Percentiles rank a stretch among this genome's conserved stretches.
These are phyloP conservation scores for Nycteola revayana DNA, from an alignment of 2,888 invertebrate genomes.

Conservation along the genomic window DNA sequence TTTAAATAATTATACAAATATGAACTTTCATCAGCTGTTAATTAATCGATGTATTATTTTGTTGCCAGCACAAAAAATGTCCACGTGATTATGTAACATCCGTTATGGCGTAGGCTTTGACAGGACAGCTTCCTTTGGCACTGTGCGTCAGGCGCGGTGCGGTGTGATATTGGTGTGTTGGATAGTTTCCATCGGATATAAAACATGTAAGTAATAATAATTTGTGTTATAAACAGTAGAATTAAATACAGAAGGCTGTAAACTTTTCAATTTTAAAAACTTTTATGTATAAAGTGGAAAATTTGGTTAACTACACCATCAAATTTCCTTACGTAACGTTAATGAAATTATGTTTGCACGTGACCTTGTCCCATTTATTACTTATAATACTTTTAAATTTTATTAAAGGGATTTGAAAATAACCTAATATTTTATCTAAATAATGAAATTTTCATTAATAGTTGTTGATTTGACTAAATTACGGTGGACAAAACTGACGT, in stretches of 20 bases:
- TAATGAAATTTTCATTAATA: no score
- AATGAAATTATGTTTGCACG: constrained; percentile 73
- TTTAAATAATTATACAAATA: no score
- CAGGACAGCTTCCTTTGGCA: constrained; percentile 67
- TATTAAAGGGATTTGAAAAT: no score
- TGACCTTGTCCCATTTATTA: constrained; percentile 69
- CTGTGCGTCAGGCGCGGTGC: constrained; percentile 75
- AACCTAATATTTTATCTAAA: no score
- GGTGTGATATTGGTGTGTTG: constrained; percentile 68
- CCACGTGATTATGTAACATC: constrained; percentile 72
- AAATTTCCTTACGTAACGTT: constrained; percentile 72
- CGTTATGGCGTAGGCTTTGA: constrained; percentile 60
- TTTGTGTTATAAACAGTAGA: constrained; percentile 6
- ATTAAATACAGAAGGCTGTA: background rate
- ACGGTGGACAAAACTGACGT: constrained; percentile 14
- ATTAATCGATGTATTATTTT: no score
- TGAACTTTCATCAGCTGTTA: no score
- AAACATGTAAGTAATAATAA: constrained; percentile 66
- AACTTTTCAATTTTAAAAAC: background rate
- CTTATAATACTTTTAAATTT: no score
- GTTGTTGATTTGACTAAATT: constrained; percentile 1
- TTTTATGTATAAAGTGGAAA: background rate
- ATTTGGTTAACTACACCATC: background rate
- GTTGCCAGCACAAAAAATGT: constrained; percentile 39
- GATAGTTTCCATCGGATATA: constrained; percentile 64